Evolutionary conservation across 2,888 invertebrate genomes (phyloP).

Genomic region (Brachynemurus nebulosus): DNA sequence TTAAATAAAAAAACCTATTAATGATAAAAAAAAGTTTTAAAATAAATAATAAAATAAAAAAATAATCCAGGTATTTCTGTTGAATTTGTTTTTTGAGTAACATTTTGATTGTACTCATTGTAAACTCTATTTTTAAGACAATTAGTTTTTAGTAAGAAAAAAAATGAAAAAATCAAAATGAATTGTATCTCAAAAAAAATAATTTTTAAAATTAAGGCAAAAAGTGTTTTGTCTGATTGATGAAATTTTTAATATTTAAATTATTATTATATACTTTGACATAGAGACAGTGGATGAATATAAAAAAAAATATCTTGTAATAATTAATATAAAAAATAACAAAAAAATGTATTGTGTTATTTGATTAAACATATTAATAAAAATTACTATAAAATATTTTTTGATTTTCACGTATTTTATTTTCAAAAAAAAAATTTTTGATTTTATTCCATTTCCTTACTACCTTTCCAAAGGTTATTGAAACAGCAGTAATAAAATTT

Average conservation of each 20-base stretch:
- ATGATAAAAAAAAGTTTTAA: not conserved
- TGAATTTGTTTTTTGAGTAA: too few relatives aligned
- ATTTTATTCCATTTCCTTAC: too few relatives aligned
- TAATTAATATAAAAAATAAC: slow-evolving; percentile 1
- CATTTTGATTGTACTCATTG: not conserved
- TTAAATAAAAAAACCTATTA: not conserved
- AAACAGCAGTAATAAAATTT: too few relatives aligned
- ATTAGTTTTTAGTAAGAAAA: slow-evolving; percentile 1
- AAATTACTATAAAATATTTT: slow-evolving; percentile 1
- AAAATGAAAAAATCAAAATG: not conserved
- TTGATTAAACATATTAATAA: slow-evolving; percentile 9
- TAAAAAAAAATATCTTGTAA: slow-evolving; percentile 6
- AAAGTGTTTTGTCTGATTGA: not conserved
- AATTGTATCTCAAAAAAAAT: not conserved
- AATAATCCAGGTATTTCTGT: too few relatives aligned
- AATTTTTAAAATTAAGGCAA: not conserved
- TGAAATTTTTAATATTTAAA: slow-evolving; percentile 1
- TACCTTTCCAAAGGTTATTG: too few relatives aligned
- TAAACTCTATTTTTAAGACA: not conserved
- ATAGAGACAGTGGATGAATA: slow-evolving; percentile 1
- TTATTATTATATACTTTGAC: slow-evolving; percentile 2
- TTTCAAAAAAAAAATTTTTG: too few relatives aligned
- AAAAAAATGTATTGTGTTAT: slow-evolving; percentile 9
- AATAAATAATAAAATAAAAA: too few relatives aligned
- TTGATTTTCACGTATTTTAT: too few relatives aligned